phyloP scores from a whole-genome alignment of 2,888 invertebrate genomes.

The Mesoligia furuncula region DNA sequence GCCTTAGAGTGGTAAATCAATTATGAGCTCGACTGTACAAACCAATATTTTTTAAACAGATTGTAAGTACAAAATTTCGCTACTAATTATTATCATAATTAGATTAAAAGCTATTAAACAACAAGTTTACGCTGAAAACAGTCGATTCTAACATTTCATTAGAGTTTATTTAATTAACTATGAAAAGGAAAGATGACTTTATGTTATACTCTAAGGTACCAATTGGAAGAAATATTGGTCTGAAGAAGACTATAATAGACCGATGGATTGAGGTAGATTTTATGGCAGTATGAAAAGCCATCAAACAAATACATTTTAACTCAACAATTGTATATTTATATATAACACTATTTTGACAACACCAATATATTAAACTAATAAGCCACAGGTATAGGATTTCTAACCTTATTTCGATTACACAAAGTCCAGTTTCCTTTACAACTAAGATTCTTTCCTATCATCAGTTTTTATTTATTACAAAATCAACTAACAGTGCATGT shows the following conservation, averaged over 20 bases:
- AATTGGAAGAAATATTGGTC: not conserved
- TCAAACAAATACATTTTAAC: not conserved
- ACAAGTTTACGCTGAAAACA: slow-evolving; percentile 3
- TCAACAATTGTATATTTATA: slow-evolving; percentile 24
- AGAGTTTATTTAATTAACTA: not conserved
- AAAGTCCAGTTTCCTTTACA: slow-evolving; percentile 32
- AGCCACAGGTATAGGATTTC: slow-evolving; percentile 30
- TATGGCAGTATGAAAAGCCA: slow-evolving; percentile 4
- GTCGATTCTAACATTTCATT: not conserved
- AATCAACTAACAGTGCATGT: not conserved
- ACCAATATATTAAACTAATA: slow-evolving; percentile 38
- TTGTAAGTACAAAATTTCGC: slow-evolving; percentile 23
- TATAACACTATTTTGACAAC: slow-evolving; percentile 38
- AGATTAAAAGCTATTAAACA: not conserved
- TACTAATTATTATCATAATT: not conserved
- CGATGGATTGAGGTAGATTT: slow-evolving; percentile 46
- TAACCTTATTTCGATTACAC: slow-evolving; percentile 3
- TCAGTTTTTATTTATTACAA: not conserved
- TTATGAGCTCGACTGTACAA: not conserved
- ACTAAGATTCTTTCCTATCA: not conserved
- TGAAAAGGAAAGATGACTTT: slow-evolving; percentile 1
- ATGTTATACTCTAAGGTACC: not conserved
- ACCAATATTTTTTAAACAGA: slow-evolving; percentile 11
- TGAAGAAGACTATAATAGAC: not conserved
- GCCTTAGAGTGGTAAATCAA: not conserved